Evolutionary conservation across 2,113 vertebrate species (phyloP), one percentile per base, ranked within the genome.

Genomic region (rat (Rattus norvegicus)): DNA sequence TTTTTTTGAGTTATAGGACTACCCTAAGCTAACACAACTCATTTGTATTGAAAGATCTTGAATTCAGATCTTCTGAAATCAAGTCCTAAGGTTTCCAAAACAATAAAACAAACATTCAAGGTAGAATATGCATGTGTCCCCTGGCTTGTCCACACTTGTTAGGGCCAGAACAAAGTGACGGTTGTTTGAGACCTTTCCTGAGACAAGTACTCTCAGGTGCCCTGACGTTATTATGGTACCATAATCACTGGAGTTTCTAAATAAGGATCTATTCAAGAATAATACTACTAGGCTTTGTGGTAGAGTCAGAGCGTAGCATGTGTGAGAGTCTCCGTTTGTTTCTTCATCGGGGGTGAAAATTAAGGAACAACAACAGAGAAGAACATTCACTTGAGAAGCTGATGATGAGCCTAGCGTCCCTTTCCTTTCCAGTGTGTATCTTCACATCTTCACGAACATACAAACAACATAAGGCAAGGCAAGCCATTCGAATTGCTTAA

Each of bases 401-500:
- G 88, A 19, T 80, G 79, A 4, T 2, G 24, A 70, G 2, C 84
- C 7, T 11, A 89, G 28, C 39, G 87, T 28, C 73, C 59, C 16
- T 56, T 14, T 26, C 30, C n/a, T 85, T 79, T 67, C n/a, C 36
- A n/a, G 84, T 33, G 30, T 5, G 59, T 39, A 93, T 73, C 22
- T 88, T 93, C 43, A 7, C 12, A 52, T 79, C 75, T 94, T 84
- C 36, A 24, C 5, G 12, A 83, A 91, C 80, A 97, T n/a, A 93
- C 4, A 86, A 93, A 96, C 59, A 97, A 93, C 72, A 95, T 77
- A 94, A 49, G 93, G n/a, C 80, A 91, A 6, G 67, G 52, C 54
- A 90, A 90, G 88, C 87, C 91, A 73, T 90, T 95, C 43, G 75
- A 39, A 87, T 26, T 95, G 49, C 69, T 87, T 88, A 94, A 96